Conservation (phyloP, 2,113 vertebrate genomes). For the Brachirus orientalis region DNA sequence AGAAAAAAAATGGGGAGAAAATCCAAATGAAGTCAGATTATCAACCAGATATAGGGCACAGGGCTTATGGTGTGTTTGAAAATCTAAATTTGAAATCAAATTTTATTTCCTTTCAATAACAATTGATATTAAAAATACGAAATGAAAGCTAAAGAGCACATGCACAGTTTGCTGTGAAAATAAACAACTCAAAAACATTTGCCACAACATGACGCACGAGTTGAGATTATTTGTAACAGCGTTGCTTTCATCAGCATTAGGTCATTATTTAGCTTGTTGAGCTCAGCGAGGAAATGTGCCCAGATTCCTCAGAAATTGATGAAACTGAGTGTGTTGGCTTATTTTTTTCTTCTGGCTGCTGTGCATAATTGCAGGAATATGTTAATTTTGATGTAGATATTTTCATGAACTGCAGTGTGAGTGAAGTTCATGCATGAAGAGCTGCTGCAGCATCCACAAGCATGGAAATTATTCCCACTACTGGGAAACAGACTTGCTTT, state of each 20-base stretch:
- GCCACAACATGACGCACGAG: background rate
- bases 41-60: no score
- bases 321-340: constrained; percentile 21
- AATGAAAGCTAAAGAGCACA: no score
- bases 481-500: background rate
- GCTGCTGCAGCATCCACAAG: constrained; percentile 3
- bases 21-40: background rate
- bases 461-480: constrained; percentile 6
- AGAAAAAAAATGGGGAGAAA: background rate
- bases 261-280: background rate
- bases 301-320: background rate
- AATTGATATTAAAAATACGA: background rate
- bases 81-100: background rate
- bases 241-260: constrained; percentile 10
- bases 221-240: background rate
- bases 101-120: background rate
- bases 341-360: background rate
- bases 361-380: no score
- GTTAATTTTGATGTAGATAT: background rate
- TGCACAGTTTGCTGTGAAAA: background rate
- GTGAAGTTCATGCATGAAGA: constrained; percentile 9
- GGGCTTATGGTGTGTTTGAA: no score
- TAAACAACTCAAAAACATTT: background rate
- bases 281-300: background rate
- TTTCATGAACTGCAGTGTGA: background rate